Base-by-base conservation (phyloP, 2,113 vertebrate species). In the Gadus macrocephalus region DNA sequence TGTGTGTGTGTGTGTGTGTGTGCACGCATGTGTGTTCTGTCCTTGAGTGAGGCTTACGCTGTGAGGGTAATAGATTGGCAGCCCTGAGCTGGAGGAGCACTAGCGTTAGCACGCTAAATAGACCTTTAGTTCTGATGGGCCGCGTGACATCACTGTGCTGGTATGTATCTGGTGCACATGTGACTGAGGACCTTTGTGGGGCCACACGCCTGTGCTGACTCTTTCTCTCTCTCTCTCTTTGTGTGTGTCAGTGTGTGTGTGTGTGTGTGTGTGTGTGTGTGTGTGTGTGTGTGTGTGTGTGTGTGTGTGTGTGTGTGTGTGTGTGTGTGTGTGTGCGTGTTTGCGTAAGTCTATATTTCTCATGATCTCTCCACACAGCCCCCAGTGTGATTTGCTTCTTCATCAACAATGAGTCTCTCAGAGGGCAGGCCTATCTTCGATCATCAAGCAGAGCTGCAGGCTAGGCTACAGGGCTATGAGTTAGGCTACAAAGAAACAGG, bases 111-210 rank as follows among this genome's bases (percentile, higher is more conserved):
- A 66, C 72, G 78, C 78, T 86, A 79, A 87, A 84, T 82, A n/a
- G 74, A 77, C 78, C 63, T 64, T 75, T 76, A 79, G 76, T 66
- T 59, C 73, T 69, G 74, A 83, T 59, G 81, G 77, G 76, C 78
- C 80, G 79, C 81, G 77, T 86, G 83, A 88, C 85, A 72, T 88
- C 87, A 87, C 70, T 3, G 49, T 62, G 74, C 20, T 87, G 87
- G 80, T 82, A 88, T 87, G 78, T 85, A 68, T 84, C 81, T 85
- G 69, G 55, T 78, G 69, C 8, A 84, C 80, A 84, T 87, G 83
- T 86, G 79, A 88, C 81, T 81, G 80, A 55, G 17, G 55, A 63
- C 75, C 83, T 79, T 86, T 87, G 83, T 88, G 70, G 14, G 3
- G 53, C 67, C 69, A 65, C 77, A 80, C 76, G 78, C 69, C 68